A percentile compares a stretch with the other conserved stretches of the same genome.
phyloP scores from a whole-genome alignment of 2,888 invertebrate genomes.

The Eupithecia inturbata region DNA sequence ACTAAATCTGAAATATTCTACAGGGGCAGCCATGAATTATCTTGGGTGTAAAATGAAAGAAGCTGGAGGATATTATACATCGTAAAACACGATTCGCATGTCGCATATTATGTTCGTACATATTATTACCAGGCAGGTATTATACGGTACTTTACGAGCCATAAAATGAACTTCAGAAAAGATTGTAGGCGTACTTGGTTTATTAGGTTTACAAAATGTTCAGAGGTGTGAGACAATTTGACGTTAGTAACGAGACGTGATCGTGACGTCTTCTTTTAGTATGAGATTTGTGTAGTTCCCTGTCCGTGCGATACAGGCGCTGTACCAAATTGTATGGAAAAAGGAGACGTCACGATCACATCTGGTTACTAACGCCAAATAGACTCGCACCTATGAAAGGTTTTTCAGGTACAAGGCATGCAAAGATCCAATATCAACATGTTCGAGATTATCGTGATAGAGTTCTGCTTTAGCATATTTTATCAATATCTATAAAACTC shows the following conservation, averaged over 20 bases:
- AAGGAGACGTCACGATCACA: no score
- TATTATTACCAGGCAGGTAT: constrained; percentile 60
- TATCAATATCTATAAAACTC: not conserved
- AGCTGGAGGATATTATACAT: constrained; percentile 62
- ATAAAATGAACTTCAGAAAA: constrained; percentile 63
- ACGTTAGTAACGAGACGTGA: no score
- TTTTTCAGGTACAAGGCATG: not conserved
- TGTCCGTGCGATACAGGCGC: no score
- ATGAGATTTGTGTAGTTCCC: no score
- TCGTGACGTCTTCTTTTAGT: no score
- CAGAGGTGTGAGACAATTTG: no score
- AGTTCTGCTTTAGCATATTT: not conserved
- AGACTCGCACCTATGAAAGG: no score
- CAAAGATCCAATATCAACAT: not conserved
- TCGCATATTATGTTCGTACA: constrained; percentile 57
- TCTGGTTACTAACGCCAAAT: no score
- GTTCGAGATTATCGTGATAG: not conserved
- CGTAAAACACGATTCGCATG: constrained; percentile 69
- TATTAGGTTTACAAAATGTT: not conserved
- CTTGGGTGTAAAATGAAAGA: constrained; percentile 62
- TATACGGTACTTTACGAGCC: constrained; percentile 69
- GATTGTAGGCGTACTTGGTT: constrained; percentile 33
- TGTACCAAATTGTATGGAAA: no score
- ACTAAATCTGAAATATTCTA: constrained; percentile 54
- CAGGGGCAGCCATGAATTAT: constrained; percentile 49